phyloP scores from a whole-genome alignment of 2,113 vertebrate species.

The Aspiorhynchus laticeps region DNA sequence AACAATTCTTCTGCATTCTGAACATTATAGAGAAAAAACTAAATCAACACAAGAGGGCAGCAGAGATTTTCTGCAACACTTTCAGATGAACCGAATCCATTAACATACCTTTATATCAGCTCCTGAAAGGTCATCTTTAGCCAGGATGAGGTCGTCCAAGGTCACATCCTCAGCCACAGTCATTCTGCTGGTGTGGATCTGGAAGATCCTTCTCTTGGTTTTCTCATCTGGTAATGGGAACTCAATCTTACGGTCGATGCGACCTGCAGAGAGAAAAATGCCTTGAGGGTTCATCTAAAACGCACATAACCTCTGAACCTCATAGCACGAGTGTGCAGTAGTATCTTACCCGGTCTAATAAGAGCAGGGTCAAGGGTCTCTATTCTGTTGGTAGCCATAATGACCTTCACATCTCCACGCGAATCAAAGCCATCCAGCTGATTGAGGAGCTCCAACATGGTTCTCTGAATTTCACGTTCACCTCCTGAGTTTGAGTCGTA shows the following conservation, averaged over 20 bases:
- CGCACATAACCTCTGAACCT: neutral
- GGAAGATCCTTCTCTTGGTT: constrained; percentile 94
- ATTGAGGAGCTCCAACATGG: constrained; percentile 95
- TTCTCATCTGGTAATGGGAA: constrained; percentile 96
- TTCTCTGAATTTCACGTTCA: constrained; percentile 94
- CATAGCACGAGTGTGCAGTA: neutral
- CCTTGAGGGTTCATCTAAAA: neutral
- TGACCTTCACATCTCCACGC: constrained; percentile 93
- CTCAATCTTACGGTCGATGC: constrained; percentile 96
- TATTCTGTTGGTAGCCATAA: constrained; percentile 98
- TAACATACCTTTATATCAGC: constrained; percentile 91
- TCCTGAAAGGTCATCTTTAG: constrained; percentile 95
- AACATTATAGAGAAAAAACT: neutral
- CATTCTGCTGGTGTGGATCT: constrained; percentile 97
- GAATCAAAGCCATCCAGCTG: constrained; percentile 97
- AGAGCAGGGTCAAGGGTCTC: constrained; percentile 95
- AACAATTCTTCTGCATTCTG: neutral
- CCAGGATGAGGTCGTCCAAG: constrained; percentile 92
- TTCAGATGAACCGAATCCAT: neutral
- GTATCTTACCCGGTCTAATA: constrained; percentile 88
- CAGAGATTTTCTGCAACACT: neutral
- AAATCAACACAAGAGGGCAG: constrained; percentile 23
- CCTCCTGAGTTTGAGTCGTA: constrained; percentile 97
- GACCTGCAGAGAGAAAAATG: constrained; percentile 73
- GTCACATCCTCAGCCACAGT: constrained; percentile 90